Evolutionary conservation across 2,888 invertebrate species (phyloP), one percentile per base, ranked within the genome.

Genomic region (Scaptomyza cyrtandrae): DNA sequence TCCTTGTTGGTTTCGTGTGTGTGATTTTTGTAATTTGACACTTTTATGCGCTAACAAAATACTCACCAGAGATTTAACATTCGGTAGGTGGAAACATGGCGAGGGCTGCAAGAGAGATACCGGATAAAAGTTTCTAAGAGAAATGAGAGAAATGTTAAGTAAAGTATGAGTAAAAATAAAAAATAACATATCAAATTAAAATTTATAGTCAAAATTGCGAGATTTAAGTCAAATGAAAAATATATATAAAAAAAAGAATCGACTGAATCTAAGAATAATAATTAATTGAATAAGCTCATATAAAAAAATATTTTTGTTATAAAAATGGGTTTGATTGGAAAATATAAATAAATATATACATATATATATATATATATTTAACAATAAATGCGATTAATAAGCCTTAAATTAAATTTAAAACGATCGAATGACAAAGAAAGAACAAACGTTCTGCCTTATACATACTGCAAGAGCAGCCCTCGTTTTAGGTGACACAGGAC

Each of bases 11-110:
- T 39, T 9, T 33, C 33, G 10, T 1, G 33, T 29, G 29, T 82
- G 88, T 81, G 85, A 85, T 85, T 87, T 69, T 63, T 70, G 85
- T 86, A 86, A 86, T 75, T 86, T 87, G 85, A 86, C 86, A 89
- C 89, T 89, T 82, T 85, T 69, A 59, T 66, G 71, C 71, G 66
- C 72, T 59, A 79, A 64, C 76, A 76, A 80, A 72, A 66, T 65
- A 69, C 62, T 75, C 63, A 48, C n/a, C 35, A 39, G 53, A 45
- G 49, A 58, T 59, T 50, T 14, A 54, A 60, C 43, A 59, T 52
- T 50, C 24, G 43, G 24, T n/a, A 37, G 35, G 49, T 35, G 10
- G 39, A 43, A 50, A 11, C 41, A 41, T 9, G 10, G 16, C 66
- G 73, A 77, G 74, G 77, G 73, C 10, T 75, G 73, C 4, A n/a